Conservation (phyloP, 2,113 vertebrate species). For the Stigmatopora argus region DNA sequence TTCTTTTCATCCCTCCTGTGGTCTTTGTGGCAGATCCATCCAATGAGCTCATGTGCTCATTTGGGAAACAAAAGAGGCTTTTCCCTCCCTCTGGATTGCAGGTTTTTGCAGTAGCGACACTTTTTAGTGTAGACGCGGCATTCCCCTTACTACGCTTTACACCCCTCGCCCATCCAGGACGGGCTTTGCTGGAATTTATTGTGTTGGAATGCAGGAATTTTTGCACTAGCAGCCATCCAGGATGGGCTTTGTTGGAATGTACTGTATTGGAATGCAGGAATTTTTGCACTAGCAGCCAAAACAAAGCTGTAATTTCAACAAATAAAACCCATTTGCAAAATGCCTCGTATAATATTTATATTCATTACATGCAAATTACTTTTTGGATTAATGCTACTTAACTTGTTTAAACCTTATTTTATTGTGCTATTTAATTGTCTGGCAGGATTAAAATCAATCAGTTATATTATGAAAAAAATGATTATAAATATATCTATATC, state of each 20-base stretch:
- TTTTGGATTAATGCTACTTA: not conserved
- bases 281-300: not conserved
- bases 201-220: not conserved
- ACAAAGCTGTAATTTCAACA: not conserved
- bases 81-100: slow-evolving; percentile 43
- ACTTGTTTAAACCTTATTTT: not conserved
- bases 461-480: not conserved
- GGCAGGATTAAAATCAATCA: not conserved
- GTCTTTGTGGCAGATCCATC: slow-evolving; percentile 21
- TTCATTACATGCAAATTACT: not conserved
- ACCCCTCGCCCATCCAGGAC: slow-evolving; percentile 23
- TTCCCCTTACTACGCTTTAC: slow-evolving; percentile 48
- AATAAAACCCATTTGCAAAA: not conserved
- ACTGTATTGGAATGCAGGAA: not conserved
- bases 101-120: slow-evolving; percentile 52
- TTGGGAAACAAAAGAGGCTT: slow-evolving; percentile 62
- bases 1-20: slow-evolving; percentile 55
- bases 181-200: not conserved
- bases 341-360: not conserved
- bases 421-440: not conserved
- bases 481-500: too few species aligned
- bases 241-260: not conserved
- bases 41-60: slow-evolving; percentile 50
- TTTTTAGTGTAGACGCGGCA: slow-evolving; percentile 51
- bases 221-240: not conserved